Evolutionary conservation across 2,797 vertebrate species (phyloP).

Genomic region (Austrolebias charrua): DNA sequence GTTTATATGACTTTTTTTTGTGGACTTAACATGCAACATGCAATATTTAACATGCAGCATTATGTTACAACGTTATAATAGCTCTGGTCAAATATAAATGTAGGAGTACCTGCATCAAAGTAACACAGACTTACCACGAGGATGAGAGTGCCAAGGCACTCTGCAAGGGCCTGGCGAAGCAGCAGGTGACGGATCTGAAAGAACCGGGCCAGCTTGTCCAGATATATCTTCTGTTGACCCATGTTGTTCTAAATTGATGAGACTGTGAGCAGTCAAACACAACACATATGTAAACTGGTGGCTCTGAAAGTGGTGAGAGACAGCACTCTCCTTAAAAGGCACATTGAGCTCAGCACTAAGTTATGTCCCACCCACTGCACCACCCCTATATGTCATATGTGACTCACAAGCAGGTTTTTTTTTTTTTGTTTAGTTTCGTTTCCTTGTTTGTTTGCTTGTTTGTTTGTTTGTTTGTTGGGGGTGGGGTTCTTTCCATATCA

Average conservation of each 20-base stretch:
- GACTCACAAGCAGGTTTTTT: conserved; percentile 30
- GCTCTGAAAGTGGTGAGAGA: conserved; percentile 36
- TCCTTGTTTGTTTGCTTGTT: no score
- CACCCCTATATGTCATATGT: conserved; percentile 14
- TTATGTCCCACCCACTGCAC: conserved; percentile 48
- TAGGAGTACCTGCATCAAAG: neutral
- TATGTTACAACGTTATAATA: no score
- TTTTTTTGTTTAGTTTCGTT: conserved; percentile 4
- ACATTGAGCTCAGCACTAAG: conserved; percentile 23
- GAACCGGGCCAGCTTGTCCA: conserved; percentile 81
- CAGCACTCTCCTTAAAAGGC: conserved; percentile 61
- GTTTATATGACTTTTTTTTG: neutral
- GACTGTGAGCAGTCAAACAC: conserved; percentile 10
- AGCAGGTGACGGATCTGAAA: conserved; percentile 88
- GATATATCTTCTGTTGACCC: conserved; percentile 86
- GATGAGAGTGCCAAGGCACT: conserved; percentile 94
- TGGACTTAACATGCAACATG: no score
- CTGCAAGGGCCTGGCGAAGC: conserved; percentile 90
- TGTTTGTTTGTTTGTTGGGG: neutral
- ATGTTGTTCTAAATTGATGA: conserved; percentile 65
- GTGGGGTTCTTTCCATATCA: neutral
- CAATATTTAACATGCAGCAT: no score
- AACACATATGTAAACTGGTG: conserved; percentile 14
- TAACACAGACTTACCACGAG: conserved; percentile 86
- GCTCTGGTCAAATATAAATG: neutral